These are phyloP conservation scores for Xanthia togata DNA, from an alignment of 2,888 invertebrate genomes.

Conservation along the genomic window DNA sequence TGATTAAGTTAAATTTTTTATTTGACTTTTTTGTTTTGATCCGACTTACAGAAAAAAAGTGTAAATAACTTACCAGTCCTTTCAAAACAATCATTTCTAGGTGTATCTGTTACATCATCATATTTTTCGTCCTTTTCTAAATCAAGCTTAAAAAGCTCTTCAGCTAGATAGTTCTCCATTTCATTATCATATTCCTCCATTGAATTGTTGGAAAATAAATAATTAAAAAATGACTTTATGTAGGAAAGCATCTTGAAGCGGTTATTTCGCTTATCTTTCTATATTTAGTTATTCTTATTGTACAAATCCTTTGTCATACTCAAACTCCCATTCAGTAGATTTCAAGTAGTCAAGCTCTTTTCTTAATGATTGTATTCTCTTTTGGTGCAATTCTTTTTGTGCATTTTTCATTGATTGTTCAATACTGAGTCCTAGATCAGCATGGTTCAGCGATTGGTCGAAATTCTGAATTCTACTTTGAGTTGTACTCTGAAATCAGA, in stretches of 20 bases:
- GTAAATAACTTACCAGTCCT: constrained; percentile 77
- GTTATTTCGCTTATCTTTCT: constrained; percentile 14
- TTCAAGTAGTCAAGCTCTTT: constrained; percentile 95
- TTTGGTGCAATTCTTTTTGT: constrained; percentile 92
- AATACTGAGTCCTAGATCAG: constrained; percentile 89
- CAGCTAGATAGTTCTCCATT: constrained; percentile 78
- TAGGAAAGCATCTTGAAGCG: constrained; percentile 83
- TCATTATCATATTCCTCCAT: constrained; percentile 74
- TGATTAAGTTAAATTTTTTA: no score
- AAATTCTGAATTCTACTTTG: constrained; percentile 81
- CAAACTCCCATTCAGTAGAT: constrained; percentile 95
- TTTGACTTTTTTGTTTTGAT: no score
- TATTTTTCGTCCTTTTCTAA: constrained; percentile 62
- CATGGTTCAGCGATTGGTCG: constrained; percentile 88
- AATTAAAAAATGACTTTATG: constrained; percentile 81
- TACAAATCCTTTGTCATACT: constrained; percentile 92
- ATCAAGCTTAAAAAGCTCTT: constrained; percentile 84
- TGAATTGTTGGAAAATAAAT: constrained; percentile 74
- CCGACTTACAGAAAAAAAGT: no score
- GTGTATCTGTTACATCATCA: constrained; percentile 30
- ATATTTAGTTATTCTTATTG: constrained; percentile 77
- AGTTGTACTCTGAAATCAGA: constrained; percentile 77
- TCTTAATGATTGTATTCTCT: constrained; percentile 92
- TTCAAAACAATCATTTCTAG: constrained; percentile 75
- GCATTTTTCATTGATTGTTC: constrained; percentile 90